Conservation (phyloP, 2,888 invertebrate genomes). For the Blastobasis adustella region DNA sequence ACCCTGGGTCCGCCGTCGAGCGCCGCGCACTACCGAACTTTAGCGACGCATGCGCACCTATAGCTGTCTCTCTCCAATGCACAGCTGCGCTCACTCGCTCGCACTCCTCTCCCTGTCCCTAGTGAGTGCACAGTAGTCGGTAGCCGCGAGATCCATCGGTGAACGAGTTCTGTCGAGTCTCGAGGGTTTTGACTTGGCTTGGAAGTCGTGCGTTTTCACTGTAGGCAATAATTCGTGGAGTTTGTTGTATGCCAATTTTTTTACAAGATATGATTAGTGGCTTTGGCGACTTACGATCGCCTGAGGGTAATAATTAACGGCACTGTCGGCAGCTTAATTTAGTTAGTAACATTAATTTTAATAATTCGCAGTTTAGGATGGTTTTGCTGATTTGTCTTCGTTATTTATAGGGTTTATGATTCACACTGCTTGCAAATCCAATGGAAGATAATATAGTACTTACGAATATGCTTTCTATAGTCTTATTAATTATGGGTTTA, state of each 20-base stretch:
- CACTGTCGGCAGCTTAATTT: slow-evolving; percentile 40
- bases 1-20: slow-evolving; percentile 43
- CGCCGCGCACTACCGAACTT: slow-evolving; percentile 51
- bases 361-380: neutral
- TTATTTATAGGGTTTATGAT: neutral
- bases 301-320: slow-evolving; percentile 54
- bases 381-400: neutral
- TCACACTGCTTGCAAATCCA: neutral
- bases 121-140: slow-evolving; percentile 64
- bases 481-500: too few species aligned
- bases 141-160: slow-evolving; percentile 51
- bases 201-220: slow-evolving; percentile 52
- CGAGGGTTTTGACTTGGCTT: slow-evolving; percentile 53
- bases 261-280: slow-evolving; percentile 51
- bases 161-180: slow-evolving; percentile 65
- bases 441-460: neutral
- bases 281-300: slow-evolving; percentile 49
- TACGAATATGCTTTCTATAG: too few species aligned
- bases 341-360: neutral
- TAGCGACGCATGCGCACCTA: slow-evolving; percentile 54
- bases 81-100: slow-evolving; percentile 4
- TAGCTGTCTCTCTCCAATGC: slow-evolving; percentile 31
- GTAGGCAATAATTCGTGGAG: slow-evolving; percentile 45
- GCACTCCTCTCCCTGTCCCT: slow-evolving; percentile 23
- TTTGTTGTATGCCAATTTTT: slow-evolving; percentile 56